Conservation (phyloP, 2,888 invertebrate species). For the Ochlodes sylvanus region DNA sequence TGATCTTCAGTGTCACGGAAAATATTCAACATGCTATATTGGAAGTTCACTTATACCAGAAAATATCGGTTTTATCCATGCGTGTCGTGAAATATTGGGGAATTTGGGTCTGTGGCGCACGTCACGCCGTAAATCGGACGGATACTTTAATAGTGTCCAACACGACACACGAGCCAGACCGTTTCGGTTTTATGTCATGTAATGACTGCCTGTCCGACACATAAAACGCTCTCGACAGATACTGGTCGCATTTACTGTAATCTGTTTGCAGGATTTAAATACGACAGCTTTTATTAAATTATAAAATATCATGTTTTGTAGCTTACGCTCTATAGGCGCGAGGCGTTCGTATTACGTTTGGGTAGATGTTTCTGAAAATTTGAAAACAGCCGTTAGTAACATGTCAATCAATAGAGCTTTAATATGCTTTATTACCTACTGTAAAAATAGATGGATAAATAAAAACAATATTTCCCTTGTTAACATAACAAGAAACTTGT, state of each 20-base stretch:
- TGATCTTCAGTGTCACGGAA: slow-evolving; percentile 29
- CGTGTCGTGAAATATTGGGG: slow-evolving; percentile 43
- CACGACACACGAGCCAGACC: slow-evolving; percentile 45
- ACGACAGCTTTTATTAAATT: background rate
- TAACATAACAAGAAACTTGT: too few relatives aligned
- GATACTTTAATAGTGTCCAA: slow-evolving; percentile 50
- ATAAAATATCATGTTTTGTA: background rate
- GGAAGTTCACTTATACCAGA: slow-evolving; percentile 9
- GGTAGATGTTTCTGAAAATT: background rate
- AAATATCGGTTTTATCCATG: slow-evolving; percentile 40
- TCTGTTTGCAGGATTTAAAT: background rate
- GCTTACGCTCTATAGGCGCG: too few relatives aligned
- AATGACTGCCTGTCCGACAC: slow-evolving; percentile 50
- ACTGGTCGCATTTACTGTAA: slow-evolving; percentile 39
- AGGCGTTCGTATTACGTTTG: background rate
- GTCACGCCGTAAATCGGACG: slow-evolving; percentile 47
- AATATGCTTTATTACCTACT: too few relatives aligned
- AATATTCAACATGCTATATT: slow-evolving; percentile 18
- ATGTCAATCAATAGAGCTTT: too few relatives aligned
- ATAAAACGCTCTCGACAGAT: slow-evolving; percentile 54
- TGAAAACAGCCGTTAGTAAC: too few relatives aligned
- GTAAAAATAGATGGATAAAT: too few relatives aligned
- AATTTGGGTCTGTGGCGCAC: slow-evolving; percentile 42
- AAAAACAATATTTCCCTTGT: too few relatives aligned
- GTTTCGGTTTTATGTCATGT: slow-evolving; percentile 52